Conservation (phyloP, 2,113 vertebrate species). For the Bufo gargarizans region DNA sequence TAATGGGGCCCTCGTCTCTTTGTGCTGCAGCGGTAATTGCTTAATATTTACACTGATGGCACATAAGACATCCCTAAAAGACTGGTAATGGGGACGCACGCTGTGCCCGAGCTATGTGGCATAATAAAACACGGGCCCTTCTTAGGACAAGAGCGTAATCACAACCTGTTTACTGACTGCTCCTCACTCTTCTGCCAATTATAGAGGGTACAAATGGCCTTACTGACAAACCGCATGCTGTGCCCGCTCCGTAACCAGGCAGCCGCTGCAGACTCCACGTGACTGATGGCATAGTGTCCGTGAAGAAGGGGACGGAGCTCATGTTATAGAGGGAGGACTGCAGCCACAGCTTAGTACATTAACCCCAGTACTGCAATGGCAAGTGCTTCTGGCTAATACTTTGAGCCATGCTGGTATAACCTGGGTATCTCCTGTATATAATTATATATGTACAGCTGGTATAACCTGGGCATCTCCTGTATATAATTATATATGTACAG, state of each 20-base stretch:
- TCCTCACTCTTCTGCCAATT: neutral
- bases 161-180: neutral
- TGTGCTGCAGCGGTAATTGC: neutral
- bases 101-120: neutral
- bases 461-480: neutral
- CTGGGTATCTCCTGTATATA: neutral
- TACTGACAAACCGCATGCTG: neutral
- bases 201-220: neutral
- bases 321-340: neutral
- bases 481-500: neutral
- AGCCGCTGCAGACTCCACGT: neutral
- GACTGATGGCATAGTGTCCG: neutral
- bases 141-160: neutral
- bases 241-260: neutral
- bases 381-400: too few species aligned
- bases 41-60: constrained; percentile 9
- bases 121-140: neutral
- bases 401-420: neutral
- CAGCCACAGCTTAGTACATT: too few species aligned
- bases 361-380: too few species aligned
- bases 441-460: neutral
- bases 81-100: neutral
- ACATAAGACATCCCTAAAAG: neutral
- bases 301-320: neutral
- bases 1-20: neutral